Evolutionary conservation across 1,140 invertebrate genomes (phyloP), one percentile per base, ranked within the genome.

Genomic region (Platorchestia sp.): DNA sequence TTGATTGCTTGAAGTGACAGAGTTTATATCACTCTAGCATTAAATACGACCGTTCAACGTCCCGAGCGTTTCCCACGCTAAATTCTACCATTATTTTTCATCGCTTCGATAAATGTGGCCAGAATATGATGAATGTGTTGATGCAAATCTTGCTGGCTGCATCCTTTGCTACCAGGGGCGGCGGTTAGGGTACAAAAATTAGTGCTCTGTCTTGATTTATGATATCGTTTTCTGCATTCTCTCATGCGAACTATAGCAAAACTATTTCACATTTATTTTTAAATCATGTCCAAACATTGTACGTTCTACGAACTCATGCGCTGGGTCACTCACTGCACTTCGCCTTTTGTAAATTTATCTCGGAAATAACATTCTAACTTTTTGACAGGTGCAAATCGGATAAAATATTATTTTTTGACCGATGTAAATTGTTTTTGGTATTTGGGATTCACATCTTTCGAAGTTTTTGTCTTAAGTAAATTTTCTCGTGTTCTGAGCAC

Each of bases 111-210:
- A 45, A 93, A 93, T 47, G 45, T 19, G 36, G 43, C 43, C 91
- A 16, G 44, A 42, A 36, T 93, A n/a, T 93, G 91, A 93, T 93
- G 40, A 47, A 93, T 44, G 91, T 7, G 7, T 40, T 40, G 91
- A 93, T 93, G 91, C 91, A 93, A 93, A 93, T 93, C 44, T 45
- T 93, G 91, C 44, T 47, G 14, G 43, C 3, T 93, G 87, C 87
- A 41, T 89, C 41, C 87, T 89, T 44, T 16, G n/a, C 87, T 89
- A 75, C 59, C 87, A 89, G 87, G 41, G 87, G 87, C 43, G 59
- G 59, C 27, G 27, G 27, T 89, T 89, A 10, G 41, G n/a, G 36
- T 89, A 89, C 87, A 42, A 22, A 89, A 43, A 89, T 89, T 89
- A 44, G 36, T 89, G 41, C n/a, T 41, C 41, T 89, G 87, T 27